Conservation (phyloP, 2,888 invertebrate species). For the Cephus runcator region DNA sequence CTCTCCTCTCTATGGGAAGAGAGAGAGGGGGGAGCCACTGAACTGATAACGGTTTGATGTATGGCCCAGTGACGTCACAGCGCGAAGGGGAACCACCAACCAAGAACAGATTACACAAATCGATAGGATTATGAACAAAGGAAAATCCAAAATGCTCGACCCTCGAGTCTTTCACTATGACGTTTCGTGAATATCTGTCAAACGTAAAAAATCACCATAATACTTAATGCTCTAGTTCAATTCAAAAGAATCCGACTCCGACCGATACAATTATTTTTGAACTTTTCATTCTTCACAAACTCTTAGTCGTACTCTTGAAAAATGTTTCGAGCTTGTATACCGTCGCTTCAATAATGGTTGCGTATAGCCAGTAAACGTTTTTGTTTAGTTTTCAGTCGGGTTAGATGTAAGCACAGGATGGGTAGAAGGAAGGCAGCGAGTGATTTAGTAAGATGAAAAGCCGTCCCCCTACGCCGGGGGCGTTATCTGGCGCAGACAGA, state of each 20-base stretch:
- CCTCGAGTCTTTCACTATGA: not conserved
- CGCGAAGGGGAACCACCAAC: conserved; percentile 48
- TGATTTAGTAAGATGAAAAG: conserved; percentile 59
- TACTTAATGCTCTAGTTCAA: not conserved
- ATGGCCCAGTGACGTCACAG: conserved; percentile 60
- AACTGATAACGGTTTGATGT: conserved; percentile 65
- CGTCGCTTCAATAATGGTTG: not conserved
- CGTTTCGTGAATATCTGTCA: not conserved
- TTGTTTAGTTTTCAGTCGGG: conserved; percentile 33
- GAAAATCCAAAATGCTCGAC: conserved; percentile 35
- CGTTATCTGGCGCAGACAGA: conserved; percentile 57
- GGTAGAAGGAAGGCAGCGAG: conserved; percentile 28
- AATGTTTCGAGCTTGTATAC: not conserved
- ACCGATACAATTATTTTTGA: not conserved
- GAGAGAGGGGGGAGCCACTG: conserved; percentile 35
- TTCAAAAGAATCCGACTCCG: no score
- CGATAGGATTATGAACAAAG: conserved; percentile 59
- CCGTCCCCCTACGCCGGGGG: conserved; percentile 37
- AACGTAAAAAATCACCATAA: not conserved
- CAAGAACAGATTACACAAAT: conserved; percentile 61
- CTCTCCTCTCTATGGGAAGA: conserved; percentile 20
- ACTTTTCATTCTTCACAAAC: conserved; percentile 56
- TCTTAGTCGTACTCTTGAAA: not conserved
- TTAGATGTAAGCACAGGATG: conserved; percentile 16
- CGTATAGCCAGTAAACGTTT: conserved; percentile 10